Conservation (phyloP, 2,797 vertebrate genomes). For the Microhierax caerulescens region DNA sequence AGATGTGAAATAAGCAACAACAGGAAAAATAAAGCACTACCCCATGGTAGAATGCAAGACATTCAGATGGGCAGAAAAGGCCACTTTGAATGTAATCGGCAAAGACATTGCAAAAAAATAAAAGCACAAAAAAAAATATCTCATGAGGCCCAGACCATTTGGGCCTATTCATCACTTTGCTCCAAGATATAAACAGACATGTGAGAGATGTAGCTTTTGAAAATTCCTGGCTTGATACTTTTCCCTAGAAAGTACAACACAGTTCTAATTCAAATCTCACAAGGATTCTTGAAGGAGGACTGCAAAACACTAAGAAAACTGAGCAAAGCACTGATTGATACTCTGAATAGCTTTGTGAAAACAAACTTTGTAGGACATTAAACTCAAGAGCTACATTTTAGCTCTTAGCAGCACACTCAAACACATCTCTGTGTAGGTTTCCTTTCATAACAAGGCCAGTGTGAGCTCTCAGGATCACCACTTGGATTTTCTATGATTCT, state of each 20-base stretch:
- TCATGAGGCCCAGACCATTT: background rate
- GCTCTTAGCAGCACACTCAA: background rate
- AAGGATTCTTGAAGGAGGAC: background rate
- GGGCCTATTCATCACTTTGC: background rate
- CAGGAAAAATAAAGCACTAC: background rate
- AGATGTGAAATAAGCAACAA: background rate
- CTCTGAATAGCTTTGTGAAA: background rate
- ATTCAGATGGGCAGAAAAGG: background rate
- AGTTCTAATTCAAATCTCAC: background rate
- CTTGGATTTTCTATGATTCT: background rate
- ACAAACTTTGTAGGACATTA: background rate
- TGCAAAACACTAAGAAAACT: background rate
- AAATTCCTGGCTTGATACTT: background rate
- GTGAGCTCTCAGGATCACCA: background rate
- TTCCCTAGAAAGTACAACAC: background rate
- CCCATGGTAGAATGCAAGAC: background rate
- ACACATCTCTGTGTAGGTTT: background rate
- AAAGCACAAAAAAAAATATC: background rate
- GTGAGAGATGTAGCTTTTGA: background rate
- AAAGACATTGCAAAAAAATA: background rate
- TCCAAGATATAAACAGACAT: background rate
- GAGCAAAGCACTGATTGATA: background rate
- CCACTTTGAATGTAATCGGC: background rate
- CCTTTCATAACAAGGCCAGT: background rate
- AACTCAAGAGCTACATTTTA: background rate